Conservation (phyloP, 2,113 vertebrate genomes). For the Cepphus grylle region DNA sequence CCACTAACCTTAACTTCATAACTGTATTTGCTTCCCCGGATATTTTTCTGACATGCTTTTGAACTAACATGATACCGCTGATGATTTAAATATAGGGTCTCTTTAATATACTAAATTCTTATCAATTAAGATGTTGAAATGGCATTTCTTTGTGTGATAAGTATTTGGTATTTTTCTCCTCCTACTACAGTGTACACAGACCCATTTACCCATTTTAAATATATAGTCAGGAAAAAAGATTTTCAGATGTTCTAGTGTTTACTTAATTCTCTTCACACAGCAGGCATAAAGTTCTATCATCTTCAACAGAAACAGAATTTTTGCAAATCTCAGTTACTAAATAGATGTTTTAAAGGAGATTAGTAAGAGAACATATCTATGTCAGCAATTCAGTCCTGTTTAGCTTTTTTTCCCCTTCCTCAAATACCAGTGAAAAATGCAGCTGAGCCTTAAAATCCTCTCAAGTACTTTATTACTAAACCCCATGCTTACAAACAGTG, state of each 20-base stretch:
- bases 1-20: neutral
- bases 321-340: neutral
- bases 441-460: neutral
- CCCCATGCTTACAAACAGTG: neutral
- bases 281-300: neutral
- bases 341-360: neutral
- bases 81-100: neutral
- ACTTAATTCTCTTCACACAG: neutral
- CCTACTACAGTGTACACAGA: neutral
- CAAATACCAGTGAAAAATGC: neutral
- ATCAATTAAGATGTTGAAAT: neutral
- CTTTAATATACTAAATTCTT: neutral
- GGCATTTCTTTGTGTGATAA: neutral
- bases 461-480: neutral
- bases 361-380: neutral
- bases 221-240: neutral
- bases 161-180: neutral
- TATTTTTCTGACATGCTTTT: neutral
- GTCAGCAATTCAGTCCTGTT: neutral
- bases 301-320: neutral
- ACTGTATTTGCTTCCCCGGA: neutral
- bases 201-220: neutral
- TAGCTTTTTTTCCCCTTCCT: neutral
- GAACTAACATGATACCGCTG: neutral
- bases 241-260: neutral